Evolutionary conservation across 2,888 invertebrate species (phyloP), one percentile per base, ranked within the genome.

Genomic region (Lithosia quadra): DNA sequence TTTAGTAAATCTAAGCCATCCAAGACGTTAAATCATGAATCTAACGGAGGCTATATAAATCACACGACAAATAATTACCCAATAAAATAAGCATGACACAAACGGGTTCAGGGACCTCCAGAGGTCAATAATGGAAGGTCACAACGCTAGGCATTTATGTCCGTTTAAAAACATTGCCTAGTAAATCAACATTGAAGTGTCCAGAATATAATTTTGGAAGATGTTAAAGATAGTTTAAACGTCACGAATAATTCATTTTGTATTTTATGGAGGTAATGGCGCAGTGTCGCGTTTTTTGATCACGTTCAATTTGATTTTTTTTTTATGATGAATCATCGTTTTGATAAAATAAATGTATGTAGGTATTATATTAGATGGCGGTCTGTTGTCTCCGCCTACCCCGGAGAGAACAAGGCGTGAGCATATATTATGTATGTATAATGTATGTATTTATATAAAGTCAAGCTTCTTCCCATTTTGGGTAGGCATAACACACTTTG

Each of bases 21-120:
- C 71, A 65, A 78, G 75, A 74, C 78, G 71, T 72, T 78, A 82
- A 77, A 78, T 75, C 75, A 82, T 83, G 79, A 84, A 78, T 82
- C 80, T 77, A 84, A 76, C 76, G 67, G 73, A 70, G 71, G 66
- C 73, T 59, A 65, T 76, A 87, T 90, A 88, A 90, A 90, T 90
- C 88, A 88, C 83, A 77, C 66, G 80, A 83, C 84, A 82, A 81
- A 82, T 80, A 84, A 89, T 84, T 79, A 85, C 81, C 81, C 76
- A 84, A 86, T 88, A 88, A 89, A 89, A 82, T 75, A 74, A 39
- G 79, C 79, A 77, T 78, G n/a, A 83, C 80, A 78, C 72, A 74
- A 71, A 58, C 58, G 59, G 36, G 82, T 75, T 80, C 76, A 76
- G 21, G 67, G 79, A 81, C 74, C 75, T 67, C 21, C 67, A 43